Evolutionary conservation across 1,140 invertebrate genomes (phyloP).

Genomic region (Mizuhopecten yessoensis): DNA sequence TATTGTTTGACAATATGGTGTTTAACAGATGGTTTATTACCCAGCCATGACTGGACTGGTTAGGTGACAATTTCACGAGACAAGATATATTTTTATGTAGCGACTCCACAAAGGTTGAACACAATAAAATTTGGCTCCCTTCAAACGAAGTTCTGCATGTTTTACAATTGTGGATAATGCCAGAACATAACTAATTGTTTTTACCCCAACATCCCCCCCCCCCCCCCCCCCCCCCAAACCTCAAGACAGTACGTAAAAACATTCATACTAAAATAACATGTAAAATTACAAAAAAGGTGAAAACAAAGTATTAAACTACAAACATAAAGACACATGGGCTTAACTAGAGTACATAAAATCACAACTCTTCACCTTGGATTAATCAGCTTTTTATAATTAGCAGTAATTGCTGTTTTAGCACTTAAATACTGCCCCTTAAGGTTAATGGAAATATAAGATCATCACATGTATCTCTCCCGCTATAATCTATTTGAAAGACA

Average conservation of each 20-base stretch:
- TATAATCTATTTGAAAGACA: constrained; percentile 51
- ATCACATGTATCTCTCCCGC: background rate
- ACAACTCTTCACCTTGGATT: constrained; percentile 22
- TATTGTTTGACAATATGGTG: background rate
- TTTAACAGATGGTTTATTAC: background rate
- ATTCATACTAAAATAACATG: constrained; percentile 29
- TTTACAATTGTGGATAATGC: constrained; percentile 34
- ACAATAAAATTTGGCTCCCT: constrained; percentile 38
- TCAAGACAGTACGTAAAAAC: constrained; percentile 2
- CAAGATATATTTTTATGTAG: background rate
- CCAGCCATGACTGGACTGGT: background rate
- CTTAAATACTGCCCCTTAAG: constrained; percentile 37
- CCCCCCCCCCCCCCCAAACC: background rate
- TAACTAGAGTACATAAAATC: constrained; percentile 35
- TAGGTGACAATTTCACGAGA: background rate
- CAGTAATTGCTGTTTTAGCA: constrained; percentile 5
- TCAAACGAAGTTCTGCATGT: constrained; percentile 30
- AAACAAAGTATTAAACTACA: constrained; percentile 40
- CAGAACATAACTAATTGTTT: background rate
- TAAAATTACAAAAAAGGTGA: constrained; percentile 35
- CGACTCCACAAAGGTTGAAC: constrained; percentile 15
- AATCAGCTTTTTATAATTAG: constrained; percentile 21
- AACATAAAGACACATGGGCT: constrained; percentile 32
- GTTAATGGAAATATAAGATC: constrained; percentile 27
- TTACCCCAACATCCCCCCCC: background rate